A percentile compares a stretch with the other conserved stretches of the same genome.
These are phyloP conservation scores for Drosophila ezoana DNA, from an alignment of 2,888 invertebrate species.

Conservation along the genomic window DNA sequence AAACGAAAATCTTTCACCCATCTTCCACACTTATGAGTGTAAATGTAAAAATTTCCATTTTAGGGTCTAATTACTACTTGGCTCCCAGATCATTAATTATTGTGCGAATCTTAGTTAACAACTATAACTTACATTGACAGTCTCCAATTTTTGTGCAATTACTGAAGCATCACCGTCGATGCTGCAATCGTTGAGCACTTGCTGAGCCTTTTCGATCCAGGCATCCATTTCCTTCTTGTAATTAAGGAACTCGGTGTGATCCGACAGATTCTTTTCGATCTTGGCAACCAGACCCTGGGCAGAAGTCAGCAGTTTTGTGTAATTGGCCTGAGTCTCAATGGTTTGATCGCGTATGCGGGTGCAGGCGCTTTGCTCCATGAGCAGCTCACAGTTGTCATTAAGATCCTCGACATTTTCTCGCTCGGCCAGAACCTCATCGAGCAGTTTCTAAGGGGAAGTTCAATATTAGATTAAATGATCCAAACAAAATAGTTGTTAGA, in stretches of 20 bases:
- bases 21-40: no score
- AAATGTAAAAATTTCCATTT: no score
- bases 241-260: constrained; percentile 95
- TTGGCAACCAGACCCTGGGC: constrained; percentile 93
- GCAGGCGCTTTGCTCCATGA: constrained; percentile 94
- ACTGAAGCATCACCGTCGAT: constrained; percentile 92
- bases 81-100: no score
- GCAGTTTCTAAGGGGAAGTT: constrained; percentile 86
- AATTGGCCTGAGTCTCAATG: constrained; percentile 92
- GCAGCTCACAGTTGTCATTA: constrained; percentile 93
- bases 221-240: constrained; percentile 93
- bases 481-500: neutral
- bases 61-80: no score
- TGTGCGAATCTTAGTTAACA: neutral
- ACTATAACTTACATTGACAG: constrained; percentile 87
- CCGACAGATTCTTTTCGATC: constrained; percentile 95
- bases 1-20: no score
- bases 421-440: constrained; percentile 91
- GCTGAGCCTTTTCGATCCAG: constrained; percentile 93
- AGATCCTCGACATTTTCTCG: constrained; percentile 93
- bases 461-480: constrained; percentile 22
- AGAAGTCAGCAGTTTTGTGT: constrained; percentile 91
- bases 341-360: constrained; percentile 94
- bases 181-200: constrained; percentile 92
- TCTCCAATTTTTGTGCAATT: constrained; percentile 92